phyloP scores from a whole-genome alignment of 2,797 vertebrate species.

The Siniperca undulata region DNA sequence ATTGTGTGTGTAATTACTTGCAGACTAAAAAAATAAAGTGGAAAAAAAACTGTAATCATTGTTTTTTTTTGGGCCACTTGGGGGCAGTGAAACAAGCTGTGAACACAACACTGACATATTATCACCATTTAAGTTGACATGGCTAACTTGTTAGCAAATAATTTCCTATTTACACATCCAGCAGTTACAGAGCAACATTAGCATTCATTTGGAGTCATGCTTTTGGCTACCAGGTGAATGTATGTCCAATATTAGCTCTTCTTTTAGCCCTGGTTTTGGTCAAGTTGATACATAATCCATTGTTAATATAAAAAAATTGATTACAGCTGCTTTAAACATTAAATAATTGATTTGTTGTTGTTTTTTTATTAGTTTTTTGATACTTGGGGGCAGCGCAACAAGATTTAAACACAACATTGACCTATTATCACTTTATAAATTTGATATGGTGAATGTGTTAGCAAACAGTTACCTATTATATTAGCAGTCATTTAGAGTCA shows the following conservation, averaged over 20 bases:
- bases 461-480: too few species aligned
- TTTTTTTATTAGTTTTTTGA: not conserved
- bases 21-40: not conserved
- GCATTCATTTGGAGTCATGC: not conserved
- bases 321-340: conserved; percentile 1
- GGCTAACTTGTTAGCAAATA: not conserved
- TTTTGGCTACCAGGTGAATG: not conserved
- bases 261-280: not conserved
- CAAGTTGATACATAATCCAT: not conserved
- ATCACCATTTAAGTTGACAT: not conserved
- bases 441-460: not conserved
- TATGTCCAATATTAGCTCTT: not conserved
- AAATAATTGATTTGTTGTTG: not conserved
- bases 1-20: not conserved
- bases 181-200: not conserved
- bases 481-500: too few species aligned
- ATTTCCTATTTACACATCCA: not conserved
- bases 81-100: not conserved
- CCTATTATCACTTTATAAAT: not conserved
- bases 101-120: not conserved
- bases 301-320: not conserved
- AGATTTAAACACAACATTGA: not conserved
- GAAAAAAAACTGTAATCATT: not conserved
- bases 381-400: not conserved
- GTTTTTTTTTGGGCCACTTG: not conserved